phyloP scores from a whole-genome alignment of 2,113 vertebrate species.

The Trematomus loennbergii region DNA sequence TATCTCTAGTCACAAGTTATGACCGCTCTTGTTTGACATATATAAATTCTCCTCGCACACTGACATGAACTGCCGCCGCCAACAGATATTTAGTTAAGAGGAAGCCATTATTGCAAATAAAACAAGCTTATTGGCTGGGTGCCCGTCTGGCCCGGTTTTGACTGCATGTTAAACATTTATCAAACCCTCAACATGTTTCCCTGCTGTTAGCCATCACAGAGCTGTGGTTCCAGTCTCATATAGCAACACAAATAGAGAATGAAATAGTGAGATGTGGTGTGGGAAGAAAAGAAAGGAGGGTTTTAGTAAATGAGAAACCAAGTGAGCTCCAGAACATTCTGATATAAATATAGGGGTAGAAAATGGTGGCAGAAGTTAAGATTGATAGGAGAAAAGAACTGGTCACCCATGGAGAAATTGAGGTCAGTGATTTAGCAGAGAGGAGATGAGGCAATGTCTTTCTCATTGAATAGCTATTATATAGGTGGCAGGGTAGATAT shows the following conservation, averaged over 20 bases:
- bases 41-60: slow-evolving; percentile 61
- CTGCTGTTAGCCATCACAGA: slow-evolving; percentile 49
- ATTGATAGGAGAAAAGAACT: slow-evolving; percentile 58
- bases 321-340: slow-evolving; percentile 38
- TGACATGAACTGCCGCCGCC: slow-evolving; percentile 25
- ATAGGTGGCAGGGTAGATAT: slow-evolving; percentile 15
- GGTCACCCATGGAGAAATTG: slow-evolving; percentile 73
- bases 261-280: background rate
- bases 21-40: slow-evolving; percentile 57
- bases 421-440: slow-evolving; percentile 73
- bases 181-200: slow-evolving; percentile 49
- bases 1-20: slow-evolving; percentile 69
- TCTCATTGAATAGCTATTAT: slow-evolving; percentile 62
- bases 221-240: slow-evolving; percentile 27
- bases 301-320: slow-evolving; percentile 51
- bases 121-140: slow-evolving; percentile 48
- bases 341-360: slow-evolving; percentile 41
- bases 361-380: slow-evolving; percentile 56
- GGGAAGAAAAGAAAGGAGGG: background rate
- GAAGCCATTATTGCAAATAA: slow-evolving; percentile 58
- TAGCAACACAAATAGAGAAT: slow-evolving; percentile 20
- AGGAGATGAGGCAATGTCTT: slow-evolving; percentile 56
- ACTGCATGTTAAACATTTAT: slow-evolving; percentile 63
- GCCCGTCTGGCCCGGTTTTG: slow-evolving; percentile 15
- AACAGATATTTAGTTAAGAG: slow-evolving; percentile 59